A percentile compares a stretch with the other conserved stretches of the same genome.
These are phyloP conservation scores for Willisornis vidua DNA, from an alignment of 2,113 vertebrate genomes.

Conservation along the genomic window DNA sequence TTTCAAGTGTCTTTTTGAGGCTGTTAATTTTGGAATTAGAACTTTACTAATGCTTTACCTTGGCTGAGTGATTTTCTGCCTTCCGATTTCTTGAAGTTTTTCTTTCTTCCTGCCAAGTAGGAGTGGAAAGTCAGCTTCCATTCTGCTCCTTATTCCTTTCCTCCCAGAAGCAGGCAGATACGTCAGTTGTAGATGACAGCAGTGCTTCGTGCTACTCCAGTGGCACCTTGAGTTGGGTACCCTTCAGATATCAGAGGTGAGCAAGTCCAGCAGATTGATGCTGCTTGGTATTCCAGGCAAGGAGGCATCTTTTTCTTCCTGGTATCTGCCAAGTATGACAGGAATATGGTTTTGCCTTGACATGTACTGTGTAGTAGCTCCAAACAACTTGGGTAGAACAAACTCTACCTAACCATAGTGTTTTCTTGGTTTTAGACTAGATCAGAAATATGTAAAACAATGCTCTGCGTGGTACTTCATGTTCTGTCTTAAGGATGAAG, in stretches of 20 bases:
- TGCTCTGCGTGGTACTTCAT: neutral
- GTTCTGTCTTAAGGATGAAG: neutral
- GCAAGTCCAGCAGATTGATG: neutral
- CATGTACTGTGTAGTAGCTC: neutral
- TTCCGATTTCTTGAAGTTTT: neutral
- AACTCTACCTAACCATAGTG: neutral
- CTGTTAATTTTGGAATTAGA: neutral
- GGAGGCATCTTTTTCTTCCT: neutral
- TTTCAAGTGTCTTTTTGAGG: neutral
- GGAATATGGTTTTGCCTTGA: neutral
- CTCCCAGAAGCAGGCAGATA: neutral
- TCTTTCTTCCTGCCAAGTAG: neutral
- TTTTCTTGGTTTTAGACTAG: neutral
- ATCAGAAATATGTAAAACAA: neutral
- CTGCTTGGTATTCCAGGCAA: neutral
- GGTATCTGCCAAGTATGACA: accelerated
- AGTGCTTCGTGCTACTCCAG: neutral
- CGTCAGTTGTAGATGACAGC: neutral
- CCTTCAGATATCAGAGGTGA: neutral
- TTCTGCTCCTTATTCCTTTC: neutral
- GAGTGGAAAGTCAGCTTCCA: neutral
- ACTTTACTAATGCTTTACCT: neutral
- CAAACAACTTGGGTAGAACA: neutral
- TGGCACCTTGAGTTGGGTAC: neutral
- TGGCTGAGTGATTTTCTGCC: neutral